A percentile compares a stretch with the other conserved stretches of the same genome.
Evolutionary conservation across 2,888 invertebrate species (phyloP).

Genomic region (Nomada fabriciana): DNA sequence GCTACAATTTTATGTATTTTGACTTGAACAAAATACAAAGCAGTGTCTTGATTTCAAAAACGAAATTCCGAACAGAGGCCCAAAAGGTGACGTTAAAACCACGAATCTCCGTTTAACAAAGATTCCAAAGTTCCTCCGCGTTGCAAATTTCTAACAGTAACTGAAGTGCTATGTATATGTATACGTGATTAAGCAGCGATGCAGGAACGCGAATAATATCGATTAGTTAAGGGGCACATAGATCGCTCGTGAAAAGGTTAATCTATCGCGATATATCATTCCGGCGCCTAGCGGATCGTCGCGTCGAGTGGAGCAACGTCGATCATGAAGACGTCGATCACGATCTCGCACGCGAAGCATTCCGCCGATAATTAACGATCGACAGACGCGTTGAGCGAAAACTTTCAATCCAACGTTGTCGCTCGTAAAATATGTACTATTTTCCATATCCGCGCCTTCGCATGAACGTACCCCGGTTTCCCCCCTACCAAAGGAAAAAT

Average conservation of each 20-base stretch:
- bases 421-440: slow-evolving; percentile 7
- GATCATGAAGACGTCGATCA: slow-evolving; percentile 45
- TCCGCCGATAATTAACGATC: slow-evolving; percentile 48
- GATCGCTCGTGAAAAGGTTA: slow-evolving; percentile 57
- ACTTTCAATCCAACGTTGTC: slow-evolving; percentile 17
- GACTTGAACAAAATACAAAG: too few relatives aligned
- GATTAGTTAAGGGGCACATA: slow-evolving; percentile 48
- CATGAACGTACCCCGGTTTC: too few relatives aligned
- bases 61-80: too few relatives aligned
- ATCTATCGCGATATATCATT: slow-evolving; percentile 60
- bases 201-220: background rate
- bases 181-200: slow-evolving; percentile 18
- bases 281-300: slow-evolving; percentile 27
- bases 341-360: slow-evolving; percentile 21
- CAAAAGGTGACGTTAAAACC: too few relatives aligned
- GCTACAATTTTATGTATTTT: too few relatives aligned
- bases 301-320: slow-evolving; percentile 26
- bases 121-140: too few relatives aligned
- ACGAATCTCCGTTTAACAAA: too few relatives aligned
- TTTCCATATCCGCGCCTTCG: background rate
- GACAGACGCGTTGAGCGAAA: slow-evolving; percentile 5
- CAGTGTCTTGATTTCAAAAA: too few relatives aligned
- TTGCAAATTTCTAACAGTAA: too few relatives aligned
- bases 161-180: too few relatives aligned
- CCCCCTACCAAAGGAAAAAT: background rate